Evolutionary conservation across 2,888 invertebrate genomes (phyloP).

Genomic region (Cheilosia scutellata): DNA sequence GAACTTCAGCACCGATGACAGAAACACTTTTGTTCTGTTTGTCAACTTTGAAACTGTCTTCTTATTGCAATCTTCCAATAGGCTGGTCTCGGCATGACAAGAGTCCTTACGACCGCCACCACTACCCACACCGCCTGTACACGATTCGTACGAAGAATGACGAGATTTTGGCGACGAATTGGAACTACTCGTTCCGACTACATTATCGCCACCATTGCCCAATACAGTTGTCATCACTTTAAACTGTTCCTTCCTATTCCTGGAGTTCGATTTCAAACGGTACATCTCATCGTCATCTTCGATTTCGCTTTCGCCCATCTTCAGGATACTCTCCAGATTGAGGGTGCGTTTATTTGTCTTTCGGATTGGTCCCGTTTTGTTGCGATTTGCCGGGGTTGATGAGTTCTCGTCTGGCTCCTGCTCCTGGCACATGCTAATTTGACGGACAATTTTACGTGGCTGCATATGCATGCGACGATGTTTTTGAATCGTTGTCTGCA

Average conservation of each 20-base stretch:
- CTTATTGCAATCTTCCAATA: conserved; percentile 78
- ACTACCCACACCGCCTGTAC: conserved; percentile 45
- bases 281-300: conserved; percentile 82
- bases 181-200: conserved; percentile 73
- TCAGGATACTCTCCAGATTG: conserved; percentile 82
- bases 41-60: conserved; percentile 82
- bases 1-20: conserved; percentile 83
- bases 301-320: conserved; percentile 84
- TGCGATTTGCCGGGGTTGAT: conserved; percentile 61
- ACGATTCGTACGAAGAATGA: conserved; percentile 78
- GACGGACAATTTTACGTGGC: conserved; percentile 81
- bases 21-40: conserved; percentile 82
- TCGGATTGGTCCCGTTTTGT: conserved; percentile 77
- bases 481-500: conserved; percentile 82
- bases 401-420: conserved; percentile 77
- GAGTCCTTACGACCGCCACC: conserved; percentile 71
- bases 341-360: conserved; percentile 81
- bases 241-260: conserved; percentile 80
- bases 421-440: conserved; percentile 80
- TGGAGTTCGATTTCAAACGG: conserved; percentile 61
- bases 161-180: conserved; percentile 80
- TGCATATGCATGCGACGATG: conserved; percentile 82
- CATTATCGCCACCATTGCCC: conserved; percentile 44
- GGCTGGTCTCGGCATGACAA: conserved; percentile 68
- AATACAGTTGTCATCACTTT: conserved; percentile 73